Evolutionary conservation across 2,888 invertebrate species (phyloP), one percentile per base, ranked within the genome.

Genomic region (Formica aserva): DNA sequence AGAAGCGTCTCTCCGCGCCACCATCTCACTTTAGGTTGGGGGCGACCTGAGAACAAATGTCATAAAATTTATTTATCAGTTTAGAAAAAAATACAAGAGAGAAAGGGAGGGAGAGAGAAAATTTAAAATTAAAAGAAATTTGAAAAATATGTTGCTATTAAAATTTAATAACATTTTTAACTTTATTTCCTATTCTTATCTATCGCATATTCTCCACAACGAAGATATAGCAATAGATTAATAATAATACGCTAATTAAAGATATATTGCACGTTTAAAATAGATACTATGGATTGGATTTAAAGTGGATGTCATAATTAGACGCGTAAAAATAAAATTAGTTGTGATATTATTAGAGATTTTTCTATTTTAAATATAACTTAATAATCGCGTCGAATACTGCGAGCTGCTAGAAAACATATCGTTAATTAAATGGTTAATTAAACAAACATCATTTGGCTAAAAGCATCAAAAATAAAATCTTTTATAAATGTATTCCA

Each of bases 21-120:
- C 98, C 98, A 98, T 90, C 96, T 96, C 85, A 98, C 96, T 83
- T 95, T 95, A 18, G 98, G 97, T 80, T 96, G 95, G 18, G 98
- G 98, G 88, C 96, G 96, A 89, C 97, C 97, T 97, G 95, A 29
- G 95, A 95, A 85, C 63, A 48, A 65, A 77, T 82, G 48, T 15
- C 26, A 18, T 57, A 13, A 77, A 57, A 67, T 77, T 67, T 13
- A 67, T 77, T 67, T 13, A 35, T 45, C 9, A 29, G 22, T 22
- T 41, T 45, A 8, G n/a, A 26, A 4, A 41, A 5, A 78, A 41
- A 45, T 71, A 60, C 6, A 9, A 52, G 13, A 52, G 13, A 3
- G 41, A 22, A 4, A 52, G 2, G 8, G n/a, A 52, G 22, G 22
- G 1, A 26, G 26, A 26, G 26, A 26, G 1, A 26, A 26, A 26